These are phyloP conservation scores for Streblospio benedicti DNA, from an alignment of 1,140 invertebrate species.

Conservation along the genomic window DNA sequence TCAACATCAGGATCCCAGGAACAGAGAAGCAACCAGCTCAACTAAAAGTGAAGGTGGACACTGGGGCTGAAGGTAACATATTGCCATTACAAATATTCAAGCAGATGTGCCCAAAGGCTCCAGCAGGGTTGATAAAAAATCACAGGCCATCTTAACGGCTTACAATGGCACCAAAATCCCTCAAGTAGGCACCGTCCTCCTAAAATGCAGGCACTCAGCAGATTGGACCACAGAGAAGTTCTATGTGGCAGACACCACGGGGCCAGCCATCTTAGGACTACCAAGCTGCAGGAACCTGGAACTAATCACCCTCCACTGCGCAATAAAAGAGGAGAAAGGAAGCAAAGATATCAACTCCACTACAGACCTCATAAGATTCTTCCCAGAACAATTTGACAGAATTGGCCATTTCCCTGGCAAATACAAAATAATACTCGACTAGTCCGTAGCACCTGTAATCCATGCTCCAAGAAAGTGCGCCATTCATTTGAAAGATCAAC, in stretches of 20 bases:
- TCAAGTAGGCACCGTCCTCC: not conserved
- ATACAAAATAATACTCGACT: conserved; percentile 6
- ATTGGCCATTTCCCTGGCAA: not conserved
- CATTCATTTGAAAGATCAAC: conserved; percentile 9
- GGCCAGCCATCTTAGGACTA: not conserved
- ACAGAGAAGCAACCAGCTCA: too few species aligned
- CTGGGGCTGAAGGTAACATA: not conserved
- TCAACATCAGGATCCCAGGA: too few species aligned
- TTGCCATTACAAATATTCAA: not conserved
- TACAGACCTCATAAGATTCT: not conserved
- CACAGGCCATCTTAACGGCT: not conserved
- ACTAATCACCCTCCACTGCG: too few species aligned
- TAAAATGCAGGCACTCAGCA: not conserved
- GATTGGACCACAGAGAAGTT: not conserved
- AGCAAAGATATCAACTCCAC: too few species aligned
- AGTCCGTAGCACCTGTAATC: conserved; percentile 3
- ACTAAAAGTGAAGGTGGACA: not conserved
- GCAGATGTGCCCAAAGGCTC: not conserved
- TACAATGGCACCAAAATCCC: not conserved
- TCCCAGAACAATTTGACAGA: not conserved
- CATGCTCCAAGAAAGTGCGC: conserved; percentile 3
- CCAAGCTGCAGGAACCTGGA: too few species aligned
- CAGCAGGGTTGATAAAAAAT: not conserved
- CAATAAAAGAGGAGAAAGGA: too few species aligned
- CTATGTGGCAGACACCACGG: not conserved